Evolutionary conservation across 2,888 invertebrate species (phyloP), one percentile per base, ranked within the genome.

Genomic region (Punctoribates punctum): DNA sequence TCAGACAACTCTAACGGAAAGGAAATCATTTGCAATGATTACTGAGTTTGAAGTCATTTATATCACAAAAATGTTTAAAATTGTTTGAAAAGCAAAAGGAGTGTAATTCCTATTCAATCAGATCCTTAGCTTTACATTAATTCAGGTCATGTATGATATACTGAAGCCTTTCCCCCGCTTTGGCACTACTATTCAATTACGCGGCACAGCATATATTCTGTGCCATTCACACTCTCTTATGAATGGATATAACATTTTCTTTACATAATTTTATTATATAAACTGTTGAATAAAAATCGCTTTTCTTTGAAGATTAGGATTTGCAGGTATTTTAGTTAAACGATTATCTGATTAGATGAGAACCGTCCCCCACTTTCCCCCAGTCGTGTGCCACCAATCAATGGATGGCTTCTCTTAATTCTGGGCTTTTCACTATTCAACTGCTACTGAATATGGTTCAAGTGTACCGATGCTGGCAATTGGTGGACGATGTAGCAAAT

Each of bases 91-190:
- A 20, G 2, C 25, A 57, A 57, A 57, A 42, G 42, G 42, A 42
- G 57, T 23, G 23, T 57, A 57, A 57, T 54, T 20, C 54, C n/a
- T 54, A 20, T 54, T 54, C 20, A 54, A 54, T 54, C 20, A 20
- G 20, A 54, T 4, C 3, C 54, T n/a, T n/a, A 20, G n/a, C 20
- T 54, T 54, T 20, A 20, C 54, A 34, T 34, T 34, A n/a, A 54
- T 25, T 57, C 23, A 57, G 57, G 57, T 57, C 57, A 57, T 57
- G 57, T 57, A 57, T 34, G 34, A 11, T 57, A 57, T 23, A n/a
- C 23, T 5, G 57, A 57, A 25, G 20, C 20, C 57, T 11, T 57
- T 57, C 23, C 25, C 57, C n/a, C n/a, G n/a, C n/a, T 5, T 20
- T 51, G 2, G 9, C 51, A 6, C 5, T 51, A 51, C 51, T 17